These are phyloP conservation scores for Thelaira solivaga DNA, from an alignment of 2,888 invertebrate genomes.

Conservation along the genomic window DNA sequence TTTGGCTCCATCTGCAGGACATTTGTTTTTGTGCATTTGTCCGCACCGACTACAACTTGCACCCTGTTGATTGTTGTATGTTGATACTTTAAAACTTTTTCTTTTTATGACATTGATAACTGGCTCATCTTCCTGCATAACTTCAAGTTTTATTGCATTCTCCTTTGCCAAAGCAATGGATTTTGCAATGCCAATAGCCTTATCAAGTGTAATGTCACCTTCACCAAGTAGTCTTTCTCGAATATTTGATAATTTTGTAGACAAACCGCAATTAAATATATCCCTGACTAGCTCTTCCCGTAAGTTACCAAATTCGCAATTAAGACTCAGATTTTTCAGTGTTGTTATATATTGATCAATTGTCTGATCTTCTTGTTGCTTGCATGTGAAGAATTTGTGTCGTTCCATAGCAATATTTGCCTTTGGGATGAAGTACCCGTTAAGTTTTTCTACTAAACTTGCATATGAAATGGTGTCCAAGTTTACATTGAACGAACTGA, in stretches of 20 bases:
- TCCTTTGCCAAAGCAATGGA: conserved; percentile 1
- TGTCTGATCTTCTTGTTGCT: conserved; percentile 24
- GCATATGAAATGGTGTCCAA: conserved; percentile 26
- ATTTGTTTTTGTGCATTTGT: not conserved
- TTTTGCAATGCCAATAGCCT: too few species aligned
- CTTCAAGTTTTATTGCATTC: not conserved
- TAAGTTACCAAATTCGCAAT: conserved; percentile 50
- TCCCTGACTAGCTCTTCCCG: conserved; percentile 11
- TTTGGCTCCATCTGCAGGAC: not conserved
- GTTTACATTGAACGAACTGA: conserved; percentile 35
- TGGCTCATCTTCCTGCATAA: not conserved
- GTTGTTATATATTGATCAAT: conserved; percentile 32
- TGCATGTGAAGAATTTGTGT: conserved; percentile 48
- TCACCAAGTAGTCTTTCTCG: not conserved
- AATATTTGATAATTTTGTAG: not conserved
- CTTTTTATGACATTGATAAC: not conserved
- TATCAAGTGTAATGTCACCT: not conserved
- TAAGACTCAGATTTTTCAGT: not conserved
- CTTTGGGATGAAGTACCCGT: conserved; percentile 42
- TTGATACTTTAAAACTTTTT: not conserved
- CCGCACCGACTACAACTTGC: not conserved
- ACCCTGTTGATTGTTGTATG: not conserved
- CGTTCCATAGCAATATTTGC: conserved; percentile 48
- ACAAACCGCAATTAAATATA: conserved; percentile 56
- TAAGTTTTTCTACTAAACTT: conserved; percentile 12